Evolutionary conservation across 2,113 vertebrate species (phyloP).

Genomic region (Emydura subglobosa): DNA sequence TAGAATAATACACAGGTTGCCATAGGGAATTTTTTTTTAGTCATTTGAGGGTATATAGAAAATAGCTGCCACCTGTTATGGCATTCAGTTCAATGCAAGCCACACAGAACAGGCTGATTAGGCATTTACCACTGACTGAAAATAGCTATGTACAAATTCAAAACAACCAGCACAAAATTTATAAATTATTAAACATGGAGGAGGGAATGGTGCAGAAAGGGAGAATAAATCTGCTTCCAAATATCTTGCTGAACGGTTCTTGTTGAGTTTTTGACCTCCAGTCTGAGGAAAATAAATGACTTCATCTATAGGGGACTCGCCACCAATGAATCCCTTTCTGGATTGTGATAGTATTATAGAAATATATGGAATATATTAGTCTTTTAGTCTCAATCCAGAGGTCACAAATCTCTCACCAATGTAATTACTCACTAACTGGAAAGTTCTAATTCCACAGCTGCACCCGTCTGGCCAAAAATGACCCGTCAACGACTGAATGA

Average conservation of each 20-base stretch:
- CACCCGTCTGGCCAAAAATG: neutral
- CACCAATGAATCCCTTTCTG: constrained; percentile 13
- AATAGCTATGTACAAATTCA: neutral
- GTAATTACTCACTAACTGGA: constrained; percentile 2
- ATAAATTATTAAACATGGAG: neutral
- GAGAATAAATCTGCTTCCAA: neutral
- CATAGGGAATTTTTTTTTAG: neutral
- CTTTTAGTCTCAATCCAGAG: neutral
- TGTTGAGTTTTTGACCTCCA: neutral
- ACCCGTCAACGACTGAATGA: constrained; percentile 31
- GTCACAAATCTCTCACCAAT: neutral
- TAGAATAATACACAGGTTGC: neutral
- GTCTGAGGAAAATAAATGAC: neutral
- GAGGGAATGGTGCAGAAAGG: neutral
- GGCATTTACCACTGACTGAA: neutral
- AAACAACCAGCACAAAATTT: neutral
- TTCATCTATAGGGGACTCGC: neutral
- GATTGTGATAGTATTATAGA: neutral
- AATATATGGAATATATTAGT: constrained; percentile 29
- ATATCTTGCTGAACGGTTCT: neutral
- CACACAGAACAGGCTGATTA: neutral
- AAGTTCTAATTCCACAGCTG: constrained; percentile 39
- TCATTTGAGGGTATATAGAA: neutral
- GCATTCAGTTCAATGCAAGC: neutral
- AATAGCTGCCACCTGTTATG: neutral